Evolutionary conservation across 2,888 invertebrate genomes (phyloP), one percentile per base, ranked within the genome.

Genomic region (Gastracanthus pulcherrimus): DNA sequence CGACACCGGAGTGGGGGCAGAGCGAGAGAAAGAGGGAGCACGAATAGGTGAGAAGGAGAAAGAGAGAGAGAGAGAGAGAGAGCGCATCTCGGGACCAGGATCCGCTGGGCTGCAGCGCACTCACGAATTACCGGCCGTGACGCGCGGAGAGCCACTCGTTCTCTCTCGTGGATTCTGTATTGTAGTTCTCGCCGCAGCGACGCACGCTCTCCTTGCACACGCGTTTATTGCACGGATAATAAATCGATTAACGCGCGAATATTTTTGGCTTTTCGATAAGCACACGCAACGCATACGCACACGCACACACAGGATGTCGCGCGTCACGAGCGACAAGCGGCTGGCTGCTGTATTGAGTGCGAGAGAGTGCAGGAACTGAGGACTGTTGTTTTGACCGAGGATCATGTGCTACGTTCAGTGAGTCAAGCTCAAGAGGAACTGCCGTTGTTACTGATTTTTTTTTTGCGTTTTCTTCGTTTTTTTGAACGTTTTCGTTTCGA

Each of bases 81-180:
- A 29, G 29, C 70, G 81, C 70, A 69, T 23, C 75, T 62, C 64
- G 75, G 74, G 45, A 80, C 72, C 74, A 71, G 77, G 77, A 72
- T 69, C 74, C 66, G 34, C 74, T 55, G 23, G 77, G 45, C 85
- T 76, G 77, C 75, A 51, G 75, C 81, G 69, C 82, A 83, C 23
- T 83, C 76, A 77, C 48, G 82, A 82, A 80, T 80, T 69, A 82
- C 55, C 82, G 80, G 80, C 66, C 78, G 82, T 78, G 80, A 71
- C 58, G 78, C 72, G 80, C 70, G 75, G 72, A 79, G 79, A 45
- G 58, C 45, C 45, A 55, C 38, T 58, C 60, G 13, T 26, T 16
- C n/a, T 41, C 31, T 41, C 66, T 34, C 36, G n/a, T n/a, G n/a
- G n/a, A n/a, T n/a, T 51, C 60, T 31, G 19, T 31, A 31, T 60